These are phyloP conservation scores for Epizoanthus ramosus DNA, from an alignment of 92 coral and sea anemone genomes.

Conservation along the genomic window DNA sequence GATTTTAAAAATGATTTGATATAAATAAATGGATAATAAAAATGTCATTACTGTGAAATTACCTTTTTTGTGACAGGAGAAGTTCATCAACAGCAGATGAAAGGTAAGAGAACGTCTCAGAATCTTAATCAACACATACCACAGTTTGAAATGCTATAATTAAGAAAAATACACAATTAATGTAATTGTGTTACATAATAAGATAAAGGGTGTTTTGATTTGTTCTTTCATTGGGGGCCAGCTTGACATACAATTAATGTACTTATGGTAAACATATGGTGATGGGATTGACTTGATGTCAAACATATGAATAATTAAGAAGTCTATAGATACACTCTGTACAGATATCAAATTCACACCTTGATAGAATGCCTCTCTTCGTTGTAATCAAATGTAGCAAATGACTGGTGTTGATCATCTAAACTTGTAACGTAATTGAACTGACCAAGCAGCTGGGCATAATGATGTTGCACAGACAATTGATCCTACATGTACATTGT, in stretches of 20 bases:
- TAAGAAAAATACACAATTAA: no score
- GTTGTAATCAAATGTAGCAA: conserved; percentile 5
- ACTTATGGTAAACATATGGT: background rate
- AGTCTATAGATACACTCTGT: background rate
- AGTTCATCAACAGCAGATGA: no score
- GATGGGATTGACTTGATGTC: background rate
- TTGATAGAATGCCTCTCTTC: background rate
- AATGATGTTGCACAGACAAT: conserved; percentile 3
- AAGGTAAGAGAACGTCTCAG: background rate
- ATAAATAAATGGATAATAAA: no score
- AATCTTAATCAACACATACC: conserved; percentile 4
- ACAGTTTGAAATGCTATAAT: background rate
- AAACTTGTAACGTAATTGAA: conserved; percentile 1
- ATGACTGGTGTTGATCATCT: background rate
- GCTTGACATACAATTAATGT: no score
- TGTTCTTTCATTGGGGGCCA: background rate
- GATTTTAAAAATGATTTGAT: no score
- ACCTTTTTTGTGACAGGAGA: no score
- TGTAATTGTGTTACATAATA: no score
- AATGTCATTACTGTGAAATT: no score
- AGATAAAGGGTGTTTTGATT: background rate
- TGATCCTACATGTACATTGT: background rate
- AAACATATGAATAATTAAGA: background rate
- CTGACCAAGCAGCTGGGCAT: conserved; percentile 14
- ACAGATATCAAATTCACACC: background rate